These are phyloP conservation scores for Vidua chalybeata DNA, from an alignment of 2,113 vertebrate genomes.

Conservation along the genomic window DNA sequence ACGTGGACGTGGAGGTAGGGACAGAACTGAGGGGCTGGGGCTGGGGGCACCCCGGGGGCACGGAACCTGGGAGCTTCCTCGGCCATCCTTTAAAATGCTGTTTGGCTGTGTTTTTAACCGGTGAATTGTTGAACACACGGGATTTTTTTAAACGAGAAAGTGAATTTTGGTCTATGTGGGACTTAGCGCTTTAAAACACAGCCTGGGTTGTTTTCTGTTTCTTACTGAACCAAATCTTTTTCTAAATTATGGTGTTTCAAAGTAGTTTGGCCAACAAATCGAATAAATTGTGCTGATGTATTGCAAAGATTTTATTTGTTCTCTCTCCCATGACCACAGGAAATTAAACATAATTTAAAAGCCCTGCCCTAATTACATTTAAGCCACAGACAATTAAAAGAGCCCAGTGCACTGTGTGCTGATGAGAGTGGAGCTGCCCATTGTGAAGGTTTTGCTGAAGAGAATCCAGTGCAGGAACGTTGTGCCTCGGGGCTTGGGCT, in stretches of 20 bases:
- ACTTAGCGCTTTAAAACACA: neutral
- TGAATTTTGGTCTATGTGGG: neutral
- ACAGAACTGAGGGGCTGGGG: neutral
- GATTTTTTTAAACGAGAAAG: neutral
- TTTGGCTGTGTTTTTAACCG: neutral
- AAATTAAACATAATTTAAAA: neutral
- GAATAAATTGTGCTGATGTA: neutral
- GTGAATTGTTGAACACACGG: neutral
- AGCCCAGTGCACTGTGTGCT: neutral
- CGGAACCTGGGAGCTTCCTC: neutral
- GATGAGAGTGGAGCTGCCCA: neutral
- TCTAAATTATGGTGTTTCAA: neutral
- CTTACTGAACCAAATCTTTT: neutral
- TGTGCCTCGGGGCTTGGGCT: neutral
- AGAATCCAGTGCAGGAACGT: accelerated
- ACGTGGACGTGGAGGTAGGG: slow-evolving; percentile 94
- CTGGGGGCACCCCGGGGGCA: neutral
- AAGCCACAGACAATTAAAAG: neutral
- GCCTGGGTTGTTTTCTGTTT: neutral
- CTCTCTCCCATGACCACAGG: neutral
- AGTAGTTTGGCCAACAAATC: neutral
- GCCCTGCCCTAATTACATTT: neutral
- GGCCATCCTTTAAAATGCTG: no score
- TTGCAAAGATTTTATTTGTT: neutral
- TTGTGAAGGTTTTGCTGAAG: neutral